Evolutionary conservation across 1,140 invertebrate genomes (phyloP), one percentile per base, ranked within the genome.

Genomic region (Metaphire vulgaris): DNA sequence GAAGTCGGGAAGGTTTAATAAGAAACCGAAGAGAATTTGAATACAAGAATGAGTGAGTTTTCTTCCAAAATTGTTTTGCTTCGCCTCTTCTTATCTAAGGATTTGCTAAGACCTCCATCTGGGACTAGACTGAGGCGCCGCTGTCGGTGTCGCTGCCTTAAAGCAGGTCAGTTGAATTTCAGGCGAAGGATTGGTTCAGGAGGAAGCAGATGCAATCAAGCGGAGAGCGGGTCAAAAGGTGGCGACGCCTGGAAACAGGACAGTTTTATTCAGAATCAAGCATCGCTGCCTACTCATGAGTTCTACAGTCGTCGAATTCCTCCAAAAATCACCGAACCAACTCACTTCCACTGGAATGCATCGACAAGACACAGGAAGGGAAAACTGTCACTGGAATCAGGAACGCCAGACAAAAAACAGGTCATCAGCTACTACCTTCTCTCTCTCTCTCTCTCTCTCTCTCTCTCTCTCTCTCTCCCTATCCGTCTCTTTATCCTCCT

Each of bases 311-410:
- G 21, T 56, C 41, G 6, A 6, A 6, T 56, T 6, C 41, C 67
- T 69, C 67, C 67, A 14, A 69, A 26, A 26, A 12, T 31, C 28
- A 71, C 64, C 21, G 76, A 77, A 34, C 76, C 76, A 16, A 77
- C 76, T 1, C 72, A 74, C 33, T 77, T 77, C 66, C 76, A 77
- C 56, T 77, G 64, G 65, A 74, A 69, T 28, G 67, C 74, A 31
- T 68, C 67, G 16, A 64, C 34, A 21, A 75, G 21, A 33, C 74
- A 75, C 65, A 26, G 71, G 6, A 56, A 56, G 21, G 6, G 41
- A 56, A 56, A 21, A 56, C 41, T 56, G 41, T 56, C 41, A 6
- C 41, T 21, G 6, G 41, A 56, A 56, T 21, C 41, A 56, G 41
- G 21, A 6, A 56, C 41, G 41, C 21, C 21, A 6, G 41, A 56